Evolutionary conservation across 2,888 invertebrate species (phyloP), one percentile per base, ranked within the genome.

Genomic region (Idaea aversata): DNA sequence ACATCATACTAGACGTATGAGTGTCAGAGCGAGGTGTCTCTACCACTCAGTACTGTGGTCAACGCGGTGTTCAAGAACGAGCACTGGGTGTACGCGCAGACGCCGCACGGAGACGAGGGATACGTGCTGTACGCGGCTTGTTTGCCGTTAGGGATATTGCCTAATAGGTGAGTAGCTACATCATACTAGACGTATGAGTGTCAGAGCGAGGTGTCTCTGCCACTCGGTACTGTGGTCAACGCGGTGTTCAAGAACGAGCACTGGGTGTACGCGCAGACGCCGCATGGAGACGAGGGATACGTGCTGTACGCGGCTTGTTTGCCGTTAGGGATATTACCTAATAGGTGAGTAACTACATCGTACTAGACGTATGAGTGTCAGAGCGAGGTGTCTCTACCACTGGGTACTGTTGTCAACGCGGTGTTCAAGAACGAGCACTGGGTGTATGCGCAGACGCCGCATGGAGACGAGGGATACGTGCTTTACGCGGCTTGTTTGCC

Each of bases 11-110:
- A 96, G 84, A 97, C 96, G 0, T 94, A 95, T 67, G 95, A 95
- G n/a, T 94, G 94, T 57, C 95, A 95, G 75, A 93, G 94, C 10
- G 96, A 96, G 85, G 91, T 96, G 63, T 93, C 94, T 0, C 86
- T 97, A 63, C 96, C 97, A 0, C 88, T 97, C 68, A 97, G 97
- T 5, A 97, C 97, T 86, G 97, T 97, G 4, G 97, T 97, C 13
- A 97, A 97, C 83, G 97, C 97, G 0, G 96, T 97, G 35, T 97
- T 97, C 85, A 97, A 97, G 85, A 97, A 96, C 79, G 95, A 97
- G 76, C 95, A 95, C 77, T 97, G 97, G 97, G 87, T 97, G 57
- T 97, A 97, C 80, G 97, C 96, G 16, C 97, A 97, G 85, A 97
- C 97, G 0, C 97, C 97, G 4, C 97, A 97, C 75, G 96, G 96